Conservation (phyloP, 2,797 vertebrate genomes). For the Urocyon cinereoargenteus region DNA sequence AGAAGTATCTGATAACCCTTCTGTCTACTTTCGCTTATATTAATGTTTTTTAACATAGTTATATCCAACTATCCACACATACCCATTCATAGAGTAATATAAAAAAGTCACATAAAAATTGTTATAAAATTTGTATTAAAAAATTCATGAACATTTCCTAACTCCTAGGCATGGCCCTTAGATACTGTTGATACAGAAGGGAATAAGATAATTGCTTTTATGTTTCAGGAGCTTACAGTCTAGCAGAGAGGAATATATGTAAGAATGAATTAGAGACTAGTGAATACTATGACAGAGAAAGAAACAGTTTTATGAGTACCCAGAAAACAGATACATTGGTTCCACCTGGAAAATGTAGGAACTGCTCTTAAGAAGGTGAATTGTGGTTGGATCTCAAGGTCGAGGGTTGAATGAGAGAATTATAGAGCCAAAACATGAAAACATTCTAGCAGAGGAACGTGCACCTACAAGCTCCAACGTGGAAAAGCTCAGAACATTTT, state of each 20-base stretch:
- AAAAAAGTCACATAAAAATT: neutral
- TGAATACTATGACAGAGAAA: neutral
- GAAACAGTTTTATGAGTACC: neutral
- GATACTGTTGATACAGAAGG: neutral
- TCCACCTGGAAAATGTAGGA: neutral
- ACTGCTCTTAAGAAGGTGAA: neutral
- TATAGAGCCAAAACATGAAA: neutral
- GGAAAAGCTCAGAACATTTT: neutral
- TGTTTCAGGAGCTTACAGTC: conserved; percentile 18
- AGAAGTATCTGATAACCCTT: neutral
- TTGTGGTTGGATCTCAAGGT: neutral
- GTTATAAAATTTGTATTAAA: neutral
- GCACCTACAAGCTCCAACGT: fast-evolving
- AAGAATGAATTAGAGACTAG: conserved; percentile 35
- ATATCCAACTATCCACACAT: neutral
- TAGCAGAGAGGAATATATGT: neutral
- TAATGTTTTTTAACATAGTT: neutral
- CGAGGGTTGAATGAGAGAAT: neutral
- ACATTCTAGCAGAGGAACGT: neutral
- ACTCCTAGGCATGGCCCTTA: neutral
- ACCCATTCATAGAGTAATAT: neutral
- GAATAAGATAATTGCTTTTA: neutral
- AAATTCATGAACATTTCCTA: neutral
- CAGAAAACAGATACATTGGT: neutral
- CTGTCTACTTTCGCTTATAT: neutral